Base-by-base conservation (phyloP, 1,140 invertebrate species). In the Tenebrio molitor region DNA sequence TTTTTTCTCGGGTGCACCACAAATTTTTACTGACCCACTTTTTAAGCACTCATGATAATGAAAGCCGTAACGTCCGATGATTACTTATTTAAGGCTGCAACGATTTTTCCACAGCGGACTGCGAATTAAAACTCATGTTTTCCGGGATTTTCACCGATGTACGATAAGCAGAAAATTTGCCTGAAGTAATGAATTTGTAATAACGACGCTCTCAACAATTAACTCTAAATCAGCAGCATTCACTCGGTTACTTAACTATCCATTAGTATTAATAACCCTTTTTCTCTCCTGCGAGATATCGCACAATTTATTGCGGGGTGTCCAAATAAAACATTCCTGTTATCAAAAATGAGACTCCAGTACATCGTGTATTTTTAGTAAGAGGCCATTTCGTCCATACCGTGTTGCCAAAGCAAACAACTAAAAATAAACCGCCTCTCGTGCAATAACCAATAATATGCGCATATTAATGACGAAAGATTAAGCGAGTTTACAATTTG, bases 401-500 rank as follows among this genome's bases (percentile, higher is more conserved):
- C 25, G 25, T 4, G n/a, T 39, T 39, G 3, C 2, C n/a, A 12
- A 39, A 39, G 36, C 36, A 21, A 66, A 42, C 36, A 39, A 66
- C 33, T 41, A 66, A 42, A 66, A 66, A 66, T 66, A 66, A 66
- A 66, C 42, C 6, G 25, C 25, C 19, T 44, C 36, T 44, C 34
- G 42, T 66, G 64, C 64, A 66, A 66, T 66, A 66, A 44, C 64
- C 64, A 66, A 66, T 66, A 66, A 41, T 66, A 66, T 66, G 64
- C 36, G 64, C 64, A 66, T 66, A 66, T 66, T 66, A 66, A 66
- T 44, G 64, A 66, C 14, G 64, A 44, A 58, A 66, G 64, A 66
- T 66, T 66, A 58, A 29, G 50, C 23, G 34, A 66, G 36, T 66
- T 66, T 41, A 66, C 42, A 66, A 66, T 66, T 66, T 66, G 64